phyloP scores from a whole-genome alignment of 2,113 vertebrate species.

The Numenius arquata region DNA sequence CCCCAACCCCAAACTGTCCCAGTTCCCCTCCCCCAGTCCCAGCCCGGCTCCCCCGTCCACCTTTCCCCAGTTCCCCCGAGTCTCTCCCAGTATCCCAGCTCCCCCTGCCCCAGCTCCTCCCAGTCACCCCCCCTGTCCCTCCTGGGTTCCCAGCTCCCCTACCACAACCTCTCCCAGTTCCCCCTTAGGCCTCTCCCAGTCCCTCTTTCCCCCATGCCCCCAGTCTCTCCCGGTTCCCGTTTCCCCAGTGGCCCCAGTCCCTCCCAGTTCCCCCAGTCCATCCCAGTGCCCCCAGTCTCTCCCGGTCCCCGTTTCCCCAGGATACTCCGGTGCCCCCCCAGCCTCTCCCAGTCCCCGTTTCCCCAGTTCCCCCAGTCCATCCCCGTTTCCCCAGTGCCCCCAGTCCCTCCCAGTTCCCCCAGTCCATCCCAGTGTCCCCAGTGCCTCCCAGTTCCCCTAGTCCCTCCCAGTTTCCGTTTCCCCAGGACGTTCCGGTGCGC shows the following conservation, averaged over 20 bases:
- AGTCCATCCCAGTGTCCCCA: background rate
- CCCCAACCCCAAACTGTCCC: no score
- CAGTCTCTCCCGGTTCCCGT: background rate
- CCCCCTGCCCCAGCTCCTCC: background rate
- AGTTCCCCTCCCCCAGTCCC: no score
- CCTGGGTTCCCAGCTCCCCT: background rate
- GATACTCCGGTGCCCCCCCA: background rate
- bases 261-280: background rate
- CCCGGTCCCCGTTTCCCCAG: background rate
- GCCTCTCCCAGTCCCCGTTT: background rate
- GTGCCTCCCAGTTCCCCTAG: background rate
- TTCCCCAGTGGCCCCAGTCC: background rate
- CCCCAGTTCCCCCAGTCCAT: background rate
- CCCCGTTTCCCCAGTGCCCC: background rate
- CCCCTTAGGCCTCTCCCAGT: background rate
- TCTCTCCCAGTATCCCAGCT: background rate
- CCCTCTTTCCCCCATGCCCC: no score
- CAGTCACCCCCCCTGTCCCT: background rate
- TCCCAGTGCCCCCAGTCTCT: background rate
- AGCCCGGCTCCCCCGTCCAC: background rate
- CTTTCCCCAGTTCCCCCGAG: background rate
- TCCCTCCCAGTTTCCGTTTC: background rate
- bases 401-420: background rate
- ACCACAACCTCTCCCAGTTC: no score
- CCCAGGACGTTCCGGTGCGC: background rate